A percentile compares a stretch with the other conserved stretches of the same genome.
Evolutionary conservation across 2,888 invertebrate genomes (phyloP).

Genomic region (Euproctis similis): DNA sequence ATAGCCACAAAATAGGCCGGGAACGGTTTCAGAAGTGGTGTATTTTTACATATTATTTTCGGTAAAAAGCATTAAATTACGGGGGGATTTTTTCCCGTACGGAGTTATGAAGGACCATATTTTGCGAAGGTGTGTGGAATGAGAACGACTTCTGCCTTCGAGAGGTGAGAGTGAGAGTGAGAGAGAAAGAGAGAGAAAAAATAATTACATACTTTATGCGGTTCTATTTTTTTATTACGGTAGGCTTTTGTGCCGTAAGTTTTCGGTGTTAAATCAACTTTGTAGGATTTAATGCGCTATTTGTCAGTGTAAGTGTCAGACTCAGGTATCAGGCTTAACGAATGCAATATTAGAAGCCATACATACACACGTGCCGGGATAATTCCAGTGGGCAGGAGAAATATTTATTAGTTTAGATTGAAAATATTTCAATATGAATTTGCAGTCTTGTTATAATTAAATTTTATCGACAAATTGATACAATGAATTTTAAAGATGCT

Average conservation of each 20-base stretch:
- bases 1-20: conserved; percentile 48
- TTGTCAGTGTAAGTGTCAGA: conserved; percentile 21
- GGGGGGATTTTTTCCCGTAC: conserved; percentile 48
- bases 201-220: conserved; percentile 54
- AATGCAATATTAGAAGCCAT: conserved; percentile 10
- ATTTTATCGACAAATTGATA: too few species aligned
- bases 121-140: conserved; percentile 54
- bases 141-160: conserved; percentile 49
- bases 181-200: too few species aligned
- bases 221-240: conserved; percentile 37
- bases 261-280: conserved; percentile 26
- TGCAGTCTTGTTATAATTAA: too few species aligned
- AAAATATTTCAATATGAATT: too few species aligned
- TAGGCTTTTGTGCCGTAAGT: conserved; percentile 31
- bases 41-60: conserved; percentile 69
- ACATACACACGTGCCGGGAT: background rate
- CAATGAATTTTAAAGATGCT: too few species aligned
- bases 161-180: conserved; percentile 45
- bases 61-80: conserved; percentile 63
- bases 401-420: too few species aligned
- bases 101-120: conserved; percentile 65
- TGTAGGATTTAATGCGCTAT: conserved; percentile 25
- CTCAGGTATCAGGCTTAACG: conserved; percentile 13
- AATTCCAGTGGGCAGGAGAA: background rate
- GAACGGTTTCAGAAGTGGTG: conserved; percentile 43